Evolutionary conservation across 2,888 invertebrate genomes (phyloP).

Genomic region (Oxyteleia sp.): DNA sequence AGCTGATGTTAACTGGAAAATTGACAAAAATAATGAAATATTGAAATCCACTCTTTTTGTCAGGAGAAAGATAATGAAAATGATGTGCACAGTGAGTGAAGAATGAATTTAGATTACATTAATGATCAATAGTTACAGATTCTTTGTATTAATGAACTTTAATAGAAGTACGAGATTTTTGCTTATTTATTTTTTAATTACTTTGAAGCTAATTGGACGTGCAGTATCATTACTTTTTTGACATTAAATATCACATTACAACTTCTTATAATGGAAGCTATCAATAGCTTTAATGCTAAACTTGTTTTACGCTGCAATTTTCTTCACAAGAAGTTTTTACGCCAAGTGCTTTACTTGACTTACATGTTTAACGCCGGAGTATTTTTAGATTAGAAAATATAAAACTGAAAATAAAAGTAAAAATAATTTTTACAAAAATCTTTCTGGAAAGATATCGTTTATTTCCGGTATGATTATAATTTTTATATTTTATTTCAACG

Average conservation of each 20-base stretch:
- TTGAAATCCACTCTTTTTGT: too few species aligned
- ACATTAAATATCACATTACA: constrained; percentile 2
- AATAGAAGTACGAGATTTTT: not conserved
- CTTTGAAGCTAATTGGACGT: not conserved
- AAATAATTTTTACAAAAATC: too few species aligned
- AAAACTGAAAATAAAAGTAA: too few species aligned
- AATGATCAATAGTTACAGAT: constrained; percentile 1
- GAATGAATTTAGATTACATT: not conserved
- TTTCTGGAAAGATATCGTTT: too few species aligned
- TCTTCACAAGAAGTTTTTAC: constrained; percentile 48
- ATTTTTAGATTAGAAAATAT: constrained; percentile 55
- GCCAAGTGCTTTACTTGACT: constrained; percentile 38
- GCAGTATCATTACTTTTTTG: not conserved
- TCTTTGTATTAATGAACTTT: not conserved
- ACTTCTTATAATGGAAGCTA: constrained; percentile 36
- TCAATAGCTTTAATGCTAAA: constrained; percentile 43
- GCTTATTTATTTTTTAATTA: too few species aligned
- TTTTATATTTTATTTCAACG: too few species aligned
- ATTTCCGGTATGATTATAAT: too few species aligned
- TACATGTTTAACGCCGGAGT: constrained; percentile 23
- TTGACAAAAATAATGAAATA: too few species aligned
- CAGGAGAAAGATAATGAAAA: not conserved
- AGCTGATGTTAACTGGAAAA: too few species aligned
- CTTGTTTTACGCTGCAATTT: constrained; percentile 51
- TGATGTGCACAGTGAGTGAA: not conserved